Percentiles rank a stretch among this genome's conserved stretches.
Conservation (phyloP, 2,888 invertebrate genomes). For the Limnephilus lunatus region DNA sequence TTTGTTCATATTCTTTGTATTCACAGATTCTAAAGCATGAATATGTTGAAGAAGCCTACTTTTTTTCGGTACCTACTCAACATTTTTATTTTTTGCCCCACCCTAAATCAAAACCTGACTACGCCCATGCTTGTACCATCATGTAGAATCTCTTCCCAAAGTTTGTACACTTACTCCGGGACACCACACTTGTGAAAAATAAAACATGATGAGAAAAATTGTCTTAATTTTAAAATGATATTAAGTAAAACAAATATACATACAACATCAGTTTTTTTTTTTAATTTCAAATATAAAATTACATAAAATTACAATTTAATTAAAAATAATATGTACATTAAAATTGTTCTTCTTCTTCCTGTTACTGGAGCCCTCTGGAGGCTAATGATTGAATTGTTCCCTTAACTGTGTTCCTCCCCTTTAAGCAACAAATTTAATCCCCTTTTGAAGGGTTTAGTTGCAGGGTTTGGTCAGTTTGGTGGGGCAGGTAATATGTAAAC, state of each 20-base stretch:
- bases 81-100: no score
- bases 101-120: no score
- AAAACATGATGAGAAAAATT: background rate
- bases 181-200: background rate
- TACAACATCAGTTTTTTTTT: slow-evolving; percentile 35
- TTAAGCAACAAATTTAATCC: background rate
- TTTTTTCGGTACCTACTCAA: no score
- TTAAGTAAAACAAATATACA: background rate
- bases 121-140: no score
- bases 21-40: no score
- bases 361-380: no score
- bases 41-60: no score
- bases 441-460: background rate
- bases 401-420: background rate
- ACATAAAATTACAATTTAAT: slow-evolving; percentile 57
- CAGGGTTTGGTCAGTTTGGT: background rate
- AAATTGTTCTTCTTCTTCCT: background rate
- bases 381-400: background rate
- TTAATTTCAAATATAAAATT: slow-evolving; percentile 58
- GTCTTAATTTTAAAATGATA: background rate
- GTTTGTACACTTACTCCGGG: no score
- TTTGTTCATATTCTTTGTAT: no score
- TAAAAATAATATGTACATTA: background rate
- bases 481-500: background rate
- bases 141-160: no score